Base-by-base conservation (phyloP, 2,797 vertebrate species). In the Ciconia nigra region DNA sequence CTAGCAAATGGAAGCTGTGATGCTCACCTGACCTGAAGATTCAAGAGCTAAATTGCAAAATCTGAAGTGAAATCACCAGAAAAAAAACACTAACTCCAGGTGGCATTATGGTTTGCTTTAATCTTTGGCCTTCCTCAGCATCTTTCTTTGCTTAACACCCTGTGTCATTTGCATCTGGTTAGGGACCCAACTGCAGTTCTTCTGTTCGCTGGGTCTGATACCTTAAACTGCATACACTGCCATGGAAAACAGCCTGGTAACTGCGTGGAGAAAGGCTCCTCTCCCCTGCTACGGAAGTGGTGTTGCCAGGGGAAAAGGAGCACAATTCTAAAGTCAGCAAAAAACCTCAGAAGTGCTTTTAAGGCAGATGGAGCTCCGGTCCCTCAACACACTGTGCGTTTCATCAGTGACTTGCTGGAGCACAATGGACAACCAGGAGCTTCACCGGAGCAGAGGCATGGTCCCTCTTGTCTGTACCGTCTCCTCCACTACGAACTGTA, bases 381-480 rank as follows among this genome's bases (percentile, higher is more conserved):
- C 15, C 62, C 29, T 15, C 17, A 63, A 67, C 0, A 1, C 2
- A 1, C 15, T 33, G 3, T 11, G 13, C 1, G 1, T 47, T 83
- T 65, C 8, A 5, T n/a, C 51, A 61, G 29, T 29, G 35, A n/a
- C 31, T 69, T 83, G 5, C 19, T 72, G 63, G 31, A 83, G 25
- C 8, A 13, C 3, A 7, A 31, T 17, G 10, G 22, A n/a, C 31
- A 77, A 1, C 12, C 15, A 78, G 26, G 46, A 58, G 26, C 22
- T 25, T 57, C 33, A 26, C 22, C 0, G 0, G 15, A 20, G 26
- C 35, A 61, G 44, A 76, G 9, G 7, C 18, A 55, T 1, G 4
- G 46, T 16, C 17, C 63, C 26, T 10, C 7, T 35, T 57, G 33
- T 35, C 18, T 71, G 26, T 66, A 13, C 59, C n/a, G 8, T 41